phyloP scores from a whole-genome alignment of 2,113 vertebrate species.

The Hystrix cristata region DNA sequence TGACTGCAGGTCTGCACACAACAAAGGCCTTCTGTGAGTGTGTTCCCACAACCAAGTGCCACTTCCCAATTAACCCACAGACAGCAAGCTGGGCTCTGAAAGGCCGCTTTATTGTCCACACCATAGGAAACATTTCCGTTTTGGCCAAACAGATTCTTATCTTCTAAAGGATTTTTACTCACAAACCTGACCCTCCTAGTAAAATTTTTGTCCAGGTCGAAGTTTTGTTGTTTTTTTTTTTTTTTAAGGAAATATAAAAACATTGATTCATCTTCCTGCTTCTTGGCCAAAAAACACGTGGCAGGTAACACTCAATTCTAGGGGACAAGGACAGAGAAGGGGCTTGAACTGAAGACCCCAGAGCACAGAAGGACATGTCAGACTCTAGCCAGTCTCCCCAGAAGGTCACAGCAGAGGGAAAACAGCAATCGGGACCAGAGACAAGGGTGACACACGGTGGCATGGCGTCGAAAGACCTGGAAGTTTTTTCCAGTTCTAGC shows the following conservation, averaged over 20 bases:
- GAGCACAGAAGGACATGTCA: neutral
- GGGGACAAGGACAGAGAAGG: too few species aligned
- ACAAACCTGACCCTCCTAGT: neutral
- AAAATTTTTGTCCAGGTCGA: constrained; percentile 15
- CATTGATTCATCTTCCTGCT: neutral
- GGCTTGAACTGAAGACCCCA: neutral
- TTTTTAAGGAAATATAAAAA: constrained; percentile 44
- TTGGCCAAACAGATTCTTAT: constrained; percentile 55
- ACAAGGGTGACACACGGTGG: rapidly evolving
- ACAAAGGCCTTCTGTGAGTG: constrained; percentile 82
- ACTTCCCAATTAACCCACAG: constrained; percentile 84
- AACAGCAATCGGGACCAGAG: neutral
- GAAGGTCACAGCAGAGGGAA: neutral
- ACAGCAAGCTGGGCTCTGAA: constrained; percentile 67
- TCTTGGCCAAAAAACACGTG: neutral
- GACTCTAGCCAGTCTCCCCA: neutral
- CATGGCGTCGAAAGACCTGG: rapidly evolving
- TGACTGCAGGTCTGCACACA: constrained; percentile 64
- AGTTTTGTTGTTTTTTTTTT: neutral
- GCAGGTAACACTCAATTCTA: neutral
- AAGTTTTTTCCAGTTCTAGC: neutral
- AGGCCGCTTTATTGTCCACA: constrained; percentile 56
- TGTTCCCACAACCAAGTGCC: constrained; percentile 70
- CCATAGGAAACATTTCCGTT: constrained; percentile 51
- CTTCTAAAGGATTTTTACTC: constrained; percentile 64